Percentiles rank a stretch among this genome's conserved stretches.
Conservation (phyloP, 2,797 vertebrate genomes). For the Acestrorhynchus altus region DNA sequence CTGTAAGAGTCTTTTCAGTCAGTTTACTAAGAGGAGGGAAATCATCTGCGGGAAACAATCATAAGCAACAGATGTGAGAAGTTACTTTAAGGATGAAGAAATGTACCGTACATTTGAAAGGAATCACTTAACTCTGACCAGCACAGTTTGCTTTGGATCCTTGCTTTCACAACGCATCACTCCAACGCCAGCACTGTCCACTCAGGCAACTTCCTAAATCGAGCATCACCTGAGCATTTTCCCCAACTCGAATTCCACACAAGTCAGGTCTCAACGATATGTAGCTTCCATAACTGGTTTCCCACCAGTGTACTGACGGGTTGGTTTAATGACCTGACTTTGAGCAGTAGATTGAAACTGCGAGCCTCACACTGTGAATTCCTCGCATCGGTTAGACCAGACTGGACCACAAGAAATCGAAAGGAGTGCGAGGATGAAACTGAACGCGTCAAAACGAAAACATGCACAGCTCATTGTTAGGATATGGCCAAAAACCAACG, state of each 20-base stretch:
- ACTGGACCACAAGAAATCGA: background rate
- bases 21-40: background rate
- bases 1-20: background rate
- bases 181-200: background rate
- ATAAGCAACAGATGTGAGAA: background rate
- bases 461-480: background rate
- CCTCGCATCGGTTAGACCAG: background rate
- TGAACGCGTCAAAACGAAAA: background rate
- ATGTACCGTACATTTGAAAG: slow-evolving; percentile 21
- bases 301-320: background rate
- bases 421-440: background rate
- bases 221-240: background rate
- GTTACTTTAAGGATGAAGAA: background rate
- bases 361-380: background rate
- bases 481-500: background rate
- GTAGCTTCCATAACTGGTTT: background rate
- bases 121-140: slow-evolving; percentile 6
- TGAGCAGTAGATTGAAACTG: background rate
- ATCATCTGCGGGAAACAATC: background rate
- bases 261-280: background rate
- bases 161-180: background rate
- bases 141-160: background rate
- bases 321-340: background rate
- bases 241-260: background rate
- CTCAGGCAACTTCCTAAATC: background rate